These are phyloP conservation scores for Thaleichthys pacificus DNA, from an alignment of 2,797 vertebrate species.

Conservation along the genomic window DNA sequence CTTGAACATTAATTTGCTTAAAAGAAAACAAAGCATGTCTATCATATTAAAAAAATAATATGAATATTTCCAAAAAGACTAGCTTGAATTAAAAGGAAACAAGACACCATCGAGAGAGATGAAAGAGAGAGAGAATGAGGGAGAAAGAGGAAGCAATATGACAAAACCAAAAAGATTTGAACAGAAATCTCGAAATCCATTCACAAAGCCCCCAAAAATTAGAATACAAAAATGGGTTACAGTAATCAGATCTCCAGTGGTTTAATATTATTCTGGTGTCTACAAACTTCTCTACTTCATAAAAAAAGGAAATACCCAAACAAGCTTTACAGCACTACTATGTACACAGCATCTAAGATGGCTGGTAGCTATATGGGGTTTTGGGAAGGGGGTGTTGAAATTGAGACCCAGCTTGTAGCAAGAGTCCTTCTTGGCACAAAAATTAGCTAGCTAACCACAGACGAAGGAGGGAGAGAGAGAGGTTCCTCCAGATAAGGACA, in stretches of 20 bases:
- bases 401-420: conserved; percentile 42
- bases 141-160: conserved; percentile 46
- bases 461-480: conserved; percentile 34
- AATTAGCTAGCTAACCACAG: conserved; percentile 36
- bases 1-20: conserved; percentile 47
- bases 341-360: conserved; percentile 65
- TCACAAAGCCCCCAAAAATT: conserved; percentile 31
- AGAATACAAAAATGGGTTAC: conserved; percentile 47
- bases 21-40: conserved; percentile 58
- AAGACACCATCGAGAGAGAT: conserved; percentile 53
- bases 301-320: conserved; percentile 47
- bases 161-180: conserved; percentile 54
- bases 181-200: conserved; percentile 58
- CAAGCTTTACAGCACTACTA: conserved; percentile 66
- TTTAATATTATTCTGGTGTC: conserved; percentile 51
- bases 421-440: conserved; percentile 65
- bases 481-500: conserved; percentile 44
- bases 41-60: conserved; percentile 58
- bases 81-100: conserved; percentile 43
- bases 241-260: conserved; percentile 56
- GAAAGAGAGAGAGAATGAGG: conserved; percentile 25
- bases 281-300: conserved; percentile 52
- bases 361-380: conserved; percentile 43
- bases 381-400: conserved; percentile 39
- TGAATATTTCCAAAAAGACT: conserved; percentile 50